Base-by-base conservation (phyloP, 2,797 vertebrate species). In the Chloroceryle inda region DNA sequence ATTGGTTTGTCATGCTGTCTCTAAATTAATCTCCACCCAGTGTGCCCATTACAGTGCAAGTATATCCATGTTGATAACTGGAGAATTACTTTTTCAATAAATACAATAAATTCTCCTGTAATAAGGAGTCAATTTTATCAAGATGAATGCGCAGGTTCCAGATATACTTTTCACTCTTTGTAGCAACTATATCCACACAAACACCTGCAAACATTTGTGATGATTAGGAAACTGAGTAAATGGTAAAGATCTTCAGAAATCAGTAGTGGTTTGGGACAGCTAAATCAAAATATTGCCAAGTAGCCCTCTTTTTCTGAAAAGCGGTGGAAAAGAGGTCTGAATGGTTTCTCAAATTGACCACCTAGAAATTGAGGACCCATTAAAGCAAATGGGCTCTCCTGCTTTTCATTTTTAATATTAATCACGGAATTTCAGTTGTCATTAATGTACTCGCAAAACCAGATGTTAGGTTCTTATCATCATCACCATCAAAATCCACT, bases 391-490 rank as follows among this genome's bases (percentile, higher is more conserved):
- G 13, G 5, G 2, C 3, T 73, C 89, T 83, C 74, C 85, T 85
- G 17, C 21, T 73, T 85, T 88, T 81, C 64, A 55, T 53, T 85
- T 92, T 82, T 74, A 80, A 77, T 91, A 33, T 83, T 88, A 76
- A 82, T 75, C 24, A 61, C 17, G 31, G 49, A 38, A 92, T 87
- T 96, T 85, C 72, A 81, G 72, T 35, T 91, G 67, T 76, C 74
- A n/a, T 90, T 59, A 59, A 2, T 20, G 52, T 56, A 47, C 26
- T 92, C 33, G 74, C 52, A 93, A 89, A 94, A 71, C 13, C 67
- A 96, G 74, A 89, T 80, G 44, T 89, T 85, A 72, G 23, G 44
- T 74, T 91, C 67, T 80, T 91, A 7, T 94, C 29, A 14, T 77
- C 62, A 55, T 91, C 49, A 50, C 26, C 69, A 15, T 79, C 68